Percentiles rank a stretch among this genome's conserved stretches.
Evolutionary conservation across 1,140 invertebrate genomes (phyloP).

Genomic region (Sminthurinus signatus): DNA sequence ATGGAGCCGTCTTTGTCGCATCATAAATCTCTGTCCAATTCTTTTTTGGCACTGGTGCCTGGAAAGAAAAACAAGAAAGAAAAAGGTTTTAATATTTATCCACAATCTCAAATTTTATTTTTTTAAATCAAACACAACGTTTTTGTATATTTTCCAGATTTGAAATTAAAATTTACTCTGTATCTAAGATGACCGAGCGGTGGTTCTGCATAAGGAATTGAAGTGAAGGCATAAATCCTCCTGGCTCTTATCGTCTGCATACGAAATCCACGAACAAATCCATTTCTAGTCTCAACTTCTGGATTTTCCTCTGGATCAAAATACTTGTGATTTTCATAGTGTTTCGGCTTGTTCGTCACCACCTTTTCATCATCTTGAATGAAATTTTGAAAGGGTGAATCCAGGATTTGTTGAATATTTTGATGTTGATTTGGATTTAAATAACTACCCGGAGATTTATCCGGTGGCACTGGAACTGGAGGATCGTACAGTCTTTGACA

Average conservation of each 20-base stretch:
- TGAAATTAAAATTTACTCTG: conserved; percentile 26
- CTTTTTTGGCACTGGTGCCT: conserved; percentile 31
- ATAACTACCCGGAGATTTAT: too few relatives aligned
- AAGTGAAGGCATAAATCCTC: conserved; percentile 31
- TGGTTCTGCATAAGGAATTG: conserved; percentile 30
- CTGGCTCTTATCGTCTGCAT: conserved; percentile 32
- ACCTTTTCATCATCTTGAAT: background rate
- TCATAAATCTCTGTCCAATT: conserved; percentile 37
- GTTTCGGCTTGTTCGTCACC: background rate
- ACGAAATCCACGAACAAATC: conserved; percentile 16
- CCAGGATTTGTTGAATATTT: too few relatives aligned
- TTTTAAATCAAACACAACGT: too few relatives aligned
- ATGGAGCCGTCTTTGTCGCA: conserved; percentile 32
- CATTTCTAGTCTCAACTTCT: conserved; percentile 10
- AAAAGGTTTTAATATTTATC: too few relatives aligned
- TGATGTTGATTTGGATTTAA: too few relatives aligned
- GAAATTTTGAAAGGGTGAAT: too few relatives aligned
- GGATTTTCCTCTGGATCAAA: background rate
- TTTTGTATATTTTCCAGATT: too few relatives aligned
- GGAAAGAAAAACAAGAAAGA: too few relatives aligned
- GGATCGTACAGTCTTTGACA: conserved; percentile 18
- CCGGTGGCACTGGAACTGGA: conserved; percentile 16
- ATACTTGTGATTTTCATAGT: background rate
- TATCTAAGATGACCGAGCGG: conserved; percentile 29
- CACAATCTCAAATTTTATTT: too few relatives aligned